Evolutionary conservation across 2,888 invertebrate genomes (phyloP), one percentile per base, ranked within the genome.

Genomic region (Sussaba pulchella): DNA sequence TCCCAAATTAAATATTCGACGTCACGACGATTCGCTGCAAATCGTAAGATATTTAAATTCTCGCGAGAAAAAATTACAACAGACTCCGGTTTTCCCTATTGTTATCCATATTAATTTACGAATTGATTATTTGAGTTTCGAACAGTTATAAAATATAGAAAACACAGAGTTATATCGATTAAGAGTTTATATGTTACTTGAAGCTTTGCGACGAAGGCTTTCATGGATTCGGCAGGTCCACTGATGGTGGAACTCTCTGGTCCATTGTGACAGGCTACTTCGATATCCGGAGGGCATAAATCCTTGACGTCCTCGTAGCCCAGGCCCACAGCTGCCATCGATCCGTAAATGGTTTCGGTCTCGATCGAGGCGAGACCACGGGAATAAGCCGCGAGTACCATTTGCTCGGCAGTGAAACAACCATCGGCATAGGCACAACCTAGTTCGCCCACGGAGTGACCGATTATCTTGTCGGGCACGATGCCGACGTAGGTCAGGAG

Each of bases 371-470:
- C 89, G 2, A 88, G 36, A 52, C 91, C 91, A 64, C 91, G 86
- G 0, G 85, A 89, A 63, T 91, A 91, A 0, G 91, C 88, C 1
- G 88, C 69, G 0, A 91, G 83, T 0, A 92, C 73, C 90, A 89
- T 90, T 77, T 92, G 89, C 39, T 91, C 91, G 0, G 89, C 88
- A 0, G 97, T 83, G 50, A 86, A 94, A 85, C 97, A 96, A 0
- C 97, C 98, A 91, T 99, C 99, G 1, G 98, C 98, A 92, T 99
- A 99, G 0, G 97, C 98, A 92, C 99, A 99, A 0, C 97, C 98
- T 5, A 99, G 93, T 92, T 99, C 99, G 21, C 99, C 99, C 0
- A 98, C 97, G 8, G 98, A 98, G 92, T 99, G 98, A 1, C 99
- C 98, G 78, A 96, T 94, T 77, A 96, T 94, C 12, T 95, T 95